Conservation (phyloP, 2,888 invertebrate genomes). For the Psylliodes chrysocephalus region DNA sequence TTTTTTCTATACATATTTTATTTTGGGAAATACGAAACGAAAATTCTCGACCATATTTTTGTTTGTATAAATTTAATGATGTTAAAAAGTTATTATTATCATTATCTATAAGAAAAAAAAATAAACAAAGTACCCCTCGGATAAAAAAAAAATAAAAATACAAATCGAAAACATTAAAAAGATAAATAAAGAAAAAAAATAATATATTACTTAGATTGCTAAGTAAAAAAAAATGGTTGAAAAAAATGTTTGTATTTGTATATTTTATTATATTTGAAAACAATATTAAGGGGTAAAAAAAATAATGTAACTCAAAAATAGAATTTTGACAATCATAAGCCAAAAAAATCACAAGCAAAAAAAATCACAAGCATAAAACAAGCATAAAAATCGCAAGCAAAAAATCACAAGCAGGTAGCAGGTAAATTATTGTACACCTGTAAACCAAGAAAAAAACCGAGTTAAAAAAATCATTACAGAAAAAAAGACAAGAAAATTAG, state of each 20-base stretch:
- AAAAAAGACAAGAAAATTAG: no score
- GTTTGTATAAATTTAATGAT: conserved; percentile 41
- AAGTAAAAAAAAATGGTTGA: conserved; percentile 40
- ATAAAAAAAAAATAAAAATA: conserved; percentile 39
- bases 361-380: no score
- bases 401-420: no score
- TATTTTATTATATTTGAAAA: conserved; percentile 53
- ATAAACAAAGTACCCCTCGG: conserved; percentile 35
- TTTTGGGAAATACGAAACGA: neutral
- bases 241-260: conserved; percentile 48
- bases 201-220: conserved; percentile 35
- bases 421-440: no score
- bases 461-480: no score
- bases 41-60: conserved; percentile 36
- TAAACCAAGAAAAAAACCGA: no score
- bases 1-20: neutral
- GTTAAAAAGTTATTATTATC: conserved; percentile 37
- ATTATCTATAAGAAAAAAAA: conserved; percentile 40
- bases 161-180: conserved; percentile 30
- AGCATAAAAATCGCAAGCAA: no score
- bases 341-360: neutral
- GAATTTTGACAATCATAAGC: conserved; percentile 29
- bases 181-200: conserved; percentile 27
- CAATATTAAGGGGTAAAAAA: conserved; percentile 47
- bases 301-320: conserved; percentile 38